Conservation (phyloP, 2,797 vertebrate species). For the Taeniopygia guttata region DNA sequence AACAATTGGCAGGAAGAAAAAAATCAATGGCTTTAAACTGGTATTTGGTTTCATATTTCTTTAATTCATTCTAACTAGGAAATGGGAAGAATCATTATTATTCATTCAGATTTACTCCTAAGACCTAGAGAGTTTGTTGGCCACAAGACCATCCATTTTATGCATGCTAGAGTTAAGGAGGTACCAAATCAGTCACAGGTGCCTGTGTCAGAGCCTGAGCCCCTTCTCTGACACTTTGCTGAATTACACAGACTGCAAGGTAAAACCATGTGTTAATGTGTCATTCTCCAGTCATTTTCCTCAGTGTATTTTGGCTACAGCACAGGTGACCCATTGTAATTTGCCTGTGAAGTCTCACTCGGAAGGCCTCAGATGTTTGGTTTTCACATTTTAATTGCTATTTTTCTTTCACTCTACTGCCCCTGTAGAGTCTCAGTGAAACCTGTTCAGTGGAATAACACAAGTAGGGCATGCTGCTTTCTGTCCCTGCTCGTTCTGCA, state of each 20-base stretch:
- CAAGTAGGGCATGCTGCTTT: not conserved
- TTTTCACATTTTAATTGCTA: constrained; percentile 23
- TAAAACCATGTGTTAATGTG: not conserved
- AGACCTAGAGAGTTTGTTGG: not conserved
- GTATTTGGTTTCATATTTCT: not conserved
- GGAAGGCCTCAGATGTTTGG: not conserved
- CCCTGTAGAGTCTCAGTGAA: not conserved
- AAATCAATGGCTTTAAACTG: not conserved
- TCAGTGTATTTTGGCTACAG: constrained; percentile 17
- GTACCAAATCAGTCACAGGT: not conserved
- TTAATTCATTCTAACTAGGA: not conserved
- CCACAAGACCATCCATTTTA: not conserved
- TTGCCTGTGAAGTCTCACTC: not conserved
- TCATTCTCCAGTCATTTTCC: not conserved
- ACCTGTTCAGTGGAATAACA: not conserved
- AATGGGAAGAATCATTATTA: not conserved
- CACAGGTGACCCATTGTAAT: constrained; percentile 20
- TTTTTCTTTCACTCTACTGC: not conserved
- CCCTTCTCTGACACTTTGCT: not conserved
- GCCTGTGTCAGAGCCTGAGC: not conserved
- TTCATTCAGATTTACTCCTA: not conserved
- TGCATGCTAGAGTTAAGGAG: not conserved
- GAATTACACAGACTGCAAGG: not conserved
- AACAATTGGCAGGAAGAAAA: not conserved
- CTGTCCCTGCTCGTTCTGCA: not conserved